phyloP scores from a whole-genome alignment of 2,113 vertebrate genomes.

The Geococcyx californianus region DNA sequence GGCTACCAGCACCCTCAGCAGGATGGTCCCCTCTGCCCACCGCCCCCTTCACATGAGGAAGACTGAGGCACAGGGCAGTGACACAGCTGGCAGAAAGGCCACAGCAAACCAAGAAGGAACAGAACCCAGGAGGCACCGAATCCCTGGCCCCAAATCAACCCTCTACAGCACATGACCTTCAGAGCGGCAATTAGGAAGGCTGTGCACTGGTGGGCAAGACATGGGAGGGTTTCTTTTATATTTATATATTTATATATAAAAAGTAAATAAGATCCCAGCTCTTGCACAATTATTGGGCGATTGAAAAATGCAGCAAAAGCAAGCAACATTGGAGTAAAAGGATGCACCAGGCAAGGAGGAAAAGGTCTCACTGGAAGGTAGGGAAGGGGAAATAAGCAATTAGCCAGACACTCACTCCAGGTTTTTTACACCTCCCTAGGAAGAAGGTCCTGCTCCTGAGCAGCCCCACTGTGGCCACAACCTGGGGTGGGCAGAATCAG shows the following conservation, averaged over 20 bases:
- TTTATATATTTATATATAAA: slow-evolving; percentile 52
- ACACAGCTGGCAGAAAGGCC: slow-evolving; percentile 16
- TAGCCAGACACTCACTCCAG: slow-evolving; percentile 33
- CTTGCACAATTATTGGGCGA: slow-evolving; percentile 49
- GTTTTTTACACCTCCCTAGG: slow-evolving; percentile 20
- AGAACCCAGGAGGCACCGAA: background rate
- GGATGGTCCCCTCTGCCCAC: background rate
- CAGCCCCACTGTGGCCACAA: background rate
- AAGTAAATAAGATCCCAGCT: slow-evolving; percentile 69
- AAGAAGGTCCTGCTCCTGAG: background rate
- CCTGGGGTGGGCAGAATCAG: background rate
- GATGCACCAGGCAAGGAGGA: slow-evolving; percentile 56
- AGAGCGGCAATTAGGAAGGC: background rate
- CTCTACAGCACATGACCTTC: background rate
- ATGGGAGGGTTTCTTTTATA: background rate
- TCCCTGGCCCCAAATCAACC: background rate
- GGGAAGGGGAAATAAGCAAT: slow-evolving; percentile 34
- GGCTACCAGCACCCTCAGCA: slow-evolving; percentile 13
- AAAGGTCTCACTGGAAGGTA: background rate
- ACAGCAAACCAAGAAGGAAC: background rate
- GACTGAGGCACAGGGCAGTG: background rate
- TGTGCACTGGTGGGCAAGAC: background rate
- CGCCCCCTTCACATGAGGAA: background rate
- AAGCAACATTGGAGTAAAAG: slow-evolving; percentile 62
- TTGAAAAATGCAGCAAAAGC: slow-evolving; percentile 68